phyloP scores from a whole-genome alignment of 2,113 vertebrate species.

The Prinia subflava region DNA sequence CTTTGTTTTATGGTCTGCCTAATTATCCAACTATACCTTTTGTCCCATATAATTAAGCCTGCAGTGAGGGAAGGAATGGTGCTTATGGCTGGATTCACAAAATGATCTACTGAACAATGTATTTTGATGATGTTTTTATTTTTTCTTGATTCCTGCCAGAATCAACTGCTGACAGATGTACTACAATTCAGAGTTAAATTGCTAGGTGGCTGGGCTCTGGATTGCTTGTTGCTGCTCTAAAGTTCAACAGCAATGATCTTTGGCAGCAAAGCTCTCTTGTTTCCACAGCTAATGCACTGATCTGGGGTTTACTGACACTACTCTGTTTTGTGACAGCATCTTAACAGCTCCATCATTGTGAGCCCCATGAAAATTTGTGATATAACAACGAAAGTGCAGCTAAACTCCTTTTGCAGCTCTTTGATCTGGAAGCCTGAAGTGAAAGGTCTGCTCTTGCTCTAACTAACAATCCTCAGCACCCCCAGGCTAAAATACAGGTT shows the following conservation, averaged over 20 bases:
- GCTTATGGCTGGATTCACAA: neutral
- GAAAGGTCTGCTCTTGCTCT: neutral
- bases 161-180: neutral
- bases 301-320: neutral
- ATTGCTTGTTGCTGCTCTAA: neutral
- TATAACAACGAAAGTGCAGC: neutral
- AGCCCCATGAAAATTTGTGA: neutral
- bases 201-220: neutral
- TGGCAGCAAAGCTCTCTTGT: neutral
- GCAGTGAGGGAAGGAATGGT: neutral
- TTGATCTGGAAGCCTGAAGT: neutral
- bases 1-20: slow-evolving; percentile 40
- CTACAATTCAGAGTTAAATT: neutral
- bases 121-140: neutral
- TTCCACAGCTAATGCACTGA: neutral
- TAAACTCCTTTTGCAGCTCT: neutral
- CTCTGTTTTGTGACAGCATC: neutral
- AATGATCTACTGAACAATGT: neutral
- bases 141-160: neutral
- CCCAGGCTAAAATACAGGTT: neutral
- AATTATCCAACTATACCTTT: neutral
- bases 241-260: neutral
- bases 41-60: neutral
- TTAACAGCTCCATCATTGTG: neutral
- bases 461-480: neutral